Conservation (phyloP, 2,888 invertebrate species). For the Ctenicera cuprea region DNA sequence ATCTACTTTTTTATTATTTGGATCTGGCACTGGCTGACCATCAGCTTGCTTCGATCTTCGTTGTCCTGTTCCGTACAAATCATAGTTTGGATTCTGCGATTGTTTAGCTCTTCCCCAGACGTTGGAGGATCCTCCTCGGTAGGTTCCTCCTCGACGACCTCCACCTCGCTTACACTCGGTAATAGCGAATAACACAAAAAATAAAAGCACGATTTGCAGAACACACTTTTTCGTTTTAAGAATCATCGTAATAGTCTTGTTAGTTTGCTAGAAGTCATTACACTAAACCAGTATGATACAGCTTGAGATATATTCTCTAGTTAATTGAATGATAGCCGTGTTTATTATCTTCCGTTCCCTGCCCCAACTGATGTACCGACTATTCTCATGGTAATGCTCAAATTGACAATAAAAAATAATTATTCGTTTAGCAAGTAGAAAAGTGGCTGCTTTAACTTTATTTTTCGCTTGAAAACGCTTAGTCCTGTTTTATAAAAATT, state of each 20-base stretch:
- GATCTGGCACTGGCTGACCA: constrained; percentile 14
- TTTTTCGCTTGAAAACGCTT: too few species aligned
- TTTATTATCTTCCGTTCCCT: constrained; percentile 47
- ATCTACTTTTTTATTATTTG: constrained; percentile 28
- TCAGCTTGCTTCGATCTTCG: constrained; percentile 30
- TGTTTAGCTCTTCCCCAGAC: constrained; percentile 47
- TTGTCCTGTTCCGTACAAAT: constrained; percentile 28
- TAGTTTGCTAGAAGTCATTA: constrained; percentile 29
- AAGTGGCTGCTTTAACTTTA: background rate
- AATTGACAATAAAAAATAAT: constrained; percentile 32
- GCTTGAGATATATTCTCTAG: constrained; percentile 37
- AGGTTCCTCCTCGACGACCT: constrained; percentile 45
- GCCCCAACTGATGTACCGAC: constrained; percentile 41
- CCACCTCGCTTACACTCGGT: constrained; percentile 46
- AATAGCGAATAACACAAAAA: constrained; percentile 14
- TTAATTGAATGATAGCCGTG: constrained; percentile 49
- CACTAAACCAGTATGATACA: constrained; percentile 37
- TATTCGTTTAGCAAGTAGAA: background rate
- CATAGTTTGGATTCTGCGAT: constrained; percentile 27
- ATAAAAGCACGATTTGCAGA: constrained; percentile 24
- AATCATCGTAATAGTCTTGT: constrained; percentile 37
- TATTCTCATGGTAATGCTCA: constrained; percentile 40
- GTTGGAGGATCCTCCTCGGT: constrained; percentile 43
- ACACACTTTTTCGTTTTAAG: constrained; percentile 25
- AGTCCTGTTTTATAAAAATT: too few species aligned